Conservation (phyloP, 2,113 vertebrate genomes). For the Nannospalax galili region DNA sequence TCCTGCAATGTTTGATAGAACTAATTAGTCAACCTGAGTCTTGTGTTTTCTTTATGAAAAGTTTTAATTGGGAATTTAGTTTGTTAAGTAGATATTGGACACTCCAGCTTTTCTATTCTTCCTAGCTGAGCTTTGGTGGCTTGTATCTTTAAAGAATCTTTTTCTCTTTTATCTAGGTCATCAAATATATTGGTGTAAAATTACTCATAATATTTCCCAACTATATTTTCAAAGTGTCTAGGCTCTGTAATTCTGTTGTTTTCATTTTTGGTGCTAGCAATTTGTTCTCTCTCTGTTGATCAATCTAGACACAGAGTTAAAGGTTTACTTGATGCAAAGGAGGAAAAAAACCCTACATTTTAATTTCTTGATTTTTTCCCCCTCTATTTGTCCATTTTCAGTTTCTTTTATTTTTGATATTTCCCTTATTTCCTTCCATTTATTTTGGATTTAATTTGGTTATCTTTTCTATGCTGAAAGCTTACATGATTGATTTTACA, state of each 20-base stretch:
- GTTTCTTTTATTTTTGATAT: neutral
- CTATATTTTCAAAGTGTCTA: neutral
- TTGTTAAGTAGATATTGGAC: neutral
- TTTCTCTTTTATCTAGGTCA: neutral
- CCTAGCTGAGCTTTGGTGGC: neutral
- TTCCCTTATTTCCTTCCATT: neutral
- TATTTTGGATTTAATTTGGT: neutral
- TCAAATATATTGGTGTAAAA: neutral
- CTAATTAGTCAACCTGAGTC: neutral
- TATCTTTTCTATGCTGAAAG: neutral
- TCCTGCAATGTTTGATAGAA: neutral
- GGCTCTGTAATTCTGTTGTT: neutral
- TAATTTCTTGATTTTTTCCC: neutral
- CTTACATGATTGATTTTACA: neutral
- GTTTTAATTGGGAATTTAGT: neutral
- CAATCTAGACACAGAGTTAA: neutral
- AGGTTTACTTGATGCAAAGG: neutral
- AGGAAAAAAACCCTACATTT: neutral
- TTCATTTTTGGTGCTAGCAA: neutral
- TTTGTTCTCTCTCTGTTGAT: neutral
- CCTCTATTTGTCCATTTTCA: neutral
- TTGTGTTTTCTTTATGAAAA: neutral
- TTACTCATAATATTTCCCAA: constrained; percentile 13
- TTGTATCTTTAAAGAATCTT: neutral
- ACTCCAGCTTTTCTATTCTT: neutral